A percentile compares a stretch with the other conserved stretches of the same genome.
These are phyloP conservation scores for Ormyrus thymus DNA, from an alignment of 2,888 invertebrate species.

Conservation along the genomic window DNA sequence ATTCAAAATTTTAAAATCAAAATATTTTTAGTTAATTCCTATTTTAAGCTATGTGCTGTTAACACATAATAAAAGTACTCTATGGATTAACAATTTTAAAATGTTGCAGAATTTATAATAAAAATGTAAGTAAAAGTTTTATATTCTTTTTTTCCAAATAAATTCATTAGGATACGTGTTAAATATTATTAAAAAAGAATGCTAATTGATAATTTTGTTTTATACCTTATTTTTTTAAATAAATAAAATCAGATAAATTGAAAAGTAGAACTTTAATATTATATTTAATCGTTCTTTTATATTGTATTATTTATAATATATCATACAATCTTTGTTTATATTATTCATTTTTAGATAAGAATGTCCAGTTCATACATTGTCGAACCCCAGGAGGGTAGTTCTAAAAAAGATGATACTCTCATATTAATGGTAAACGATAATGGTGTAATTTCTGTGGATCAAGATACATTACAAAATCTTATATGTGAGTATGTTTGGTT, in stretches of 20 bases:
- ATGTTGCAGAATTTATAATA: conserved; percentile 2
- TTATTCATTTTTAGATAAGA: too few species aligned
- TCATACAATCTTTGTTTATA: too few species aligned
- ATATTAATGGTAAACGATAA: conserved; percentile 91
- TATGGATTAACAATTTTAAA: neutral
- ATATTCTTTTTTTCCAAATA: conserved; percentile 4
- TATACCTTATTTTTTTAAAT: too few species aligned
- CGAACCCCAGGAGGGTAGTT: conserved; percentile 67
- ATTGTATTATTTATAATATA: too few species aligned
- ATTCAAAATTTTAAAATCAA: neutral
- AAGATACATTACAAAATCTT: conserved; percentile 85
- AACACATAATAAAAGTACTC: neutral
- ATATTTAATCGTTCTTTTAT: too few species aligned
- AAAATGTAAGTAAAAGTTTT: conserved; percentile 1
- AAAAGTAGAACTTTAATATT: too few species aligned
- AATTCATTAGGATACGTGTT: neutral
- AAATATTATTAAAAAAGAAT: too few species aligned
- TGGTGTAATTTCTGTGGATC: conserved; percentile 88
- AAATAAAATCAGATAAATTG: too few species aligned
- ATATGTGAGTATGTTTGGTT: conserved; percentile 80
- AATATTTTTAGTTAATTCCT: neutral
- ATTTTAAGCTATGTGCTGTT: neutral
- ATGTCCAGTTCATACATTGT: conserved; percentile 72
- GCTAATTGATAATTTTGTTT: too few species aligned
- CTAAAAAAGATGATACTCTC: conserved; percentile 81